These are phyloP conservation scores for Pedionomus torquatus DNA, from an alignment of 2,113 vertebrate genomes.

Conservation along the genomic window DNA sequence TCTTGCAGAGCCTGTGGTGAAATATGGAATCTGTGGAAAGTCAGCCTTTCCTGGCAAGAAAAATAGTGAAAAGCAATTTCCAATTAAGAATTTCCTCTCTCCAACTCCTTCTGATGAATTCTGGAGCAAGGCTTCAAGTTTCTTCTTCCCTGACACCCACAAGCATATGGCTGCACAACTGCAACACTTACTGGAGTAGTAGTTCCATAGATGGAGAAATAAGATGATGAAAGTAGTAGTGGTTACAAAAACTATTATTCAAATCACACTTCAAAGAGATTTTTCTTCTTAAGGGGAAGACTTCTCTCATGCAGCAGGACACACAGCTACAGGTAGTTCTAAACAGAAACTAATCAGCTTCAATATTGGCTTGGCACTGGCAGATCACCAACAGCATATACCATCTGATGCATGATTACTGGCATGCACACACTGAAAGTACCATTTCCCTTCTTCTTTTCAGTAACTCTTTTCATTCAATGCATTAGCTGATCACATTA, in stretches of 20 bases:
- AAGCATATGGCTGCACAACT: neutral
- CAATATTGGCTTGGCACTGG: neutral
- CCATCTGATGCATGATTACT: neutral
- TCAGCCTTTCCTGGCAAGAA: neutral
- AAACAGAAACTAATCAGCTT: neutral
- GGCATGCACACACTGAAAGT: neutral
- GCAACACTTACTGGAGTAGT: neutral
- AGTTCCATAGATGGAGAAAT: neutral
- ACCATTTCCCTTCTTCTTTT: neutral
- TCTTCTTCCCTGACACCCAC: neutral
- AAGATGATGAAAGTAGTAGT: rapidly evolving
- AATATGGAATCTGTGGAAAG: neutral
- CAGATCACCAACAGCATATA: neutral
- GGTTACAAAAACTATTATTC: neutral
- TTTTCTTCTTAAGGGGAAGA: neutral
- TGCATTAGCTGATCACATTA: neutral
- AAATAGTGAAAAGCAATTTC: conserved; percentile 11
- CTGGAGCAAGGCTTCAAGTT: neutral
- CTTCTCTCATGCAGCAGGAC: neutral
- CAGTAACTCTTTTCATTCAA: neutral
- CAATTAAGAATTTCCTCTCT: neutral
- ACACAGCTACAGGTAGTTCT: rapidly evolving
- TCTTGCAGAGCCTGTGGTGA: neutral
- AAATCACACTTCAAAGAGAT: neutral
- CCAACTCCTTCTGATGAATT: neutral